phyloP scores from a whole-genome alignment of 2,113 vertebrate genomes.

The Alethe castanea region DNA sequence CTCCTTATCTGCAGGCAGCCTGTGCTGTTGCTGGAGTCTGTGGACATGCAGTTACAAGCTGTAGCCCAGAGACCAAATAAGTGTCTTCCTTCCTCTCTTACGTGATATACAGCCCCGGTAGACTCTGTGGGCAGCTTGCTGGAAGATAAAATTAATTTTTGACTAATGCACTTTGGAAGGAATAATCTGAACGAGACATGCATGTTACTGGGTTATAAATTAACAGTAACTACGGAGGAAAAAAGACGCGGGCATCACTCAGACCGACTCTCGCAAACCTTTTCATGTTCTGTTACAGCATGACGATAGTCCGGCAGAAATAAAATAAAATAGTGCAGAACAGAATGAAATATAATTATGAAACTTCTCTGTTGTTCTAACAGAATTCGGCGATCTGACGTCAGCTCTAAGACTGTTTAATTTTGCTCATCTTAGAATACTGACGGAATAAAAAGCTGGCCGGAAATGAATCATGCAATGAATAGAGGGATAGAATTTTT shows the following conservation, averaged over 20 bases:
- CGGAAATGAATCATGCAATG: background rate
- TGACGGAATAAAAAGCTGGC: background rate
- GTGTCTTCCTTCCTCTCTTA: background rate
- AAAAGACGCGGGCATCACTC: background rate
- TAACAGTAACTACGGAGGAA: conserved; percentile 33
- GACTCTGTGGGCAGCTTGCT: conserved; percentile 18
- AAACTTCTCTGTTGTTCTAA: background rate
- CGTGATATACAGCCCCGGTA: background rate
- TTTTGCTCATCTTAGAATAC: background rate
- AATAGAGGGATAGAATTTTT: background rate
- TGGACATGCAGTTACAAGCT: background rate
- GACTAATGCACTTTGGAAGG: conserved; percentile 49
- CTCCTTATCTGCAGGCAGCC: background rate
- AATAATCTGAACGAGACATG: conserved; percentile 47
- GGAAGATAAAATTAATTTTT: conserved; percentile 68
- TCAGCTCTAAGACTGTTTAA: background rate
- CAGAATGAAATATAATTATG: background rate
- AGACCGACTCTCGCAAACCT: background rate
- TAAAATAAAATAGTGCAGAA: background rate
- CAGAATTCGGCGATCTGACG: background rate
- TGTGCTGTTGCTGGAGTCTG: background rate
- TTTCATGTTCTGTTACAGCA: background rate
- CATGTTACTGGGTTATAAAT: conserved; percentile 48
- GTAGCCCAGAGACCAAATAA: conserved; percentile 24
- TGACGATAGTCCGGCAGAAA: background rate